Percentiles rank a stretch among this genome's conserved stretches.
Conservation (phyloP, 1,140 invertebrate genomes). For the Drosophila subobscura region DNA sequence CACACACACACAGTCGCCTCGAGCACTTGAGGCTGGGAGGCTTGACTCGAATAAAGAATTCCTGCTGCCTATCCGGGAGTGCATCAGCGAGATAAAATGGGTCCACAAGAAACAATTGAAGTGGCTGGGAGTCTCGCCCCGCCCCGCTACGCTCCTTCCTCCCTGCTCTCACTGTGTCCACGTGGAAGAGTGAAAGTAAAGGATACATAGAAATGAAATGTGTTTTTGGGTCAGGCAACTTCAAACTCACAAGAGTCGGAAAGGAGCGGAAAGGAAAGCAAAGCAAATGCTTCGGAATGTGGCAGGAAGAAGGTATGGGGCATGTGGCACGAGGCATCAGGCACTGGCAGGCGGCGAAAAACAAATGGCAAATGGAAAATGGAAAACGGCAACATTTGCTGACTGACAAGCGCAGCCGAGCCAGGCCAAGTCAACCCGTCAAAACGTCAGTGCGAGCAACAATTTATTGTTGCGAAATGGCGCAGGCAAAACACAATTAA, state of each 20-base stretch:
- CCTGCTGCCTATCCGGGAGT: constrained; percentile 67
- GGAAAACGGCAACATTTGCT: not conserved
- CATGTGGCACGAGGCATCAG: constrained; percentile 3
- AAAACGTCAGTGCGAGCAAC: constrained; percentile 44
- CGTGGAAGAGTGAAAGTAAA: constrained; percentile 71
- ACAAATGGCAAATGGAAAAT: constrained; percentile 42
- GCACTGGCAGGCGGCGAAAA: constrained; percentile 16
- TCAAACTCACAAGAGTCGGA: constrained; percentile 52
- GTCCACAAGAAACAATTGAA: constrained; percentile 73
- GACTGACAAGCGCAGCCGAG: constrained; percentile 22
- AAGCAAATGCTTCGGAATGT: too few species aligned
- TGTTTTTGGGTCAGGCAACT: constrained; percentile 82
- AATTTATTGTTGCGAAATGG: constrained; percentile 77
- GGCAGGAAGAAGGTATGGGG: constrained; percentile 58
- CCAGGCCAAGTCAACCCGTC: constrained; percentile 40
- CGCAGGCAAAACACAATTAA: constrained; percentile 73
- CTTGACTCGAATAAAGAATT: constrained; percentile 81
- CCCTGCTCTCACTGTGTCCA: constrained; percentile 1
- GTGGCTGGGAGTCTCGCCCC: constrained; percentile 18
- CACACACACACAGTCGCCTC: constrained; percentile 1
- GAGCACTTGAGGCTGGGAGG: constrained; percentile 53
- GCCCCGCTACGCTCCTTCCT: not conserved
- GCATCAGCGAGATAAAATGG: constrained; percentile 62
- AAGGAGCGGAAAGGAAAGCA: constrained; percentile 46
- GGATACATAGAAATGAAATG: constrained; percentile 67